phyloP scores from a whole-genome alignment of 2,113 vertebrate species.

The Uria aalge region DNA sequence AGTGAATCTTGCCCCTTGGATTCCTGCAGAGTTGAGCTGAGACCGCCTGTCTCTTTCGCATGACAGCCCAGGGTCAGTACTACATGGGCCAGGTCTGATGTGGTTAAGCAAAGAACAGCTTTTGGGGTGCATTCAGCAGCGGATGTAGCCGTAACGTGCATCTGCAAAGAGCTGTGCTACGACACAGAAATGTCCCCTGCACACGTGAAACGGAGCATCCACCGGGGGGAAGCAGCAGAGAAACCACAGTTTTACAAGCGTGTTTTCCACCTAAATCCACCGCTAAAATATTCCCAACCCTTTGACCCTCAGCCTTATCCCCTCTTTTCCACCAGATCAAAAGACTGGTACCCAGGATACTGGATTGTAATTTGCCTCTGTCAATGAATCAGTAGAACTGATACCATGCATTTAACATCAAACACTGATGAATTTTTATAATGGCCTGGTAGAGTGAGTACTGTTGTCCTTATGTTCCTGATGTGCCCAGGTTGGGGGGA shows the following conservation, averaged over 20 bases:
- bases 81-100: background rate
- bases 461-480: background rate
- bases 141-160: fast-evolving
- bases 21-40: background rate
- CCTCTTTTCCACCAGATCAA: background rate
- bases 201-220: background rate
- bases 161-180: background rate
- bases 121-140: background rate
- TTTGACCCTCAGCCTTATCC: background rate
- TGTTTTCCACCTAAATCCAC: background rate
- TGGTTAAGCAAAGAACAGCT: background rate
- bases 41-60: fast-evolving
- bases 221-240: background rate
- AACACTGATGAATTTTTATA: background rate
- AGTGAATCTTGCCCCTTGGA: background rate
- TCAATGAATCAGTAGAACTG: background rate
- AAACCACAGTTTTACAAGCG: background rate
- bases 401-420: background rate
- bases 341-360: background rate
- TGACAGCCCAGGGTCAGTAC: background rate
- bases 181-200: background rate
- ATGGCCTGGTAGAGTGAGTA: background rate
- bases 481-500: background rate
- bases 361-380: background rate
- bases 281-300: background rate